Base-by-base conservation (phyloP, 2,888 invertebrate genomes). In the Agonopterix subpropinquella region DNA sequence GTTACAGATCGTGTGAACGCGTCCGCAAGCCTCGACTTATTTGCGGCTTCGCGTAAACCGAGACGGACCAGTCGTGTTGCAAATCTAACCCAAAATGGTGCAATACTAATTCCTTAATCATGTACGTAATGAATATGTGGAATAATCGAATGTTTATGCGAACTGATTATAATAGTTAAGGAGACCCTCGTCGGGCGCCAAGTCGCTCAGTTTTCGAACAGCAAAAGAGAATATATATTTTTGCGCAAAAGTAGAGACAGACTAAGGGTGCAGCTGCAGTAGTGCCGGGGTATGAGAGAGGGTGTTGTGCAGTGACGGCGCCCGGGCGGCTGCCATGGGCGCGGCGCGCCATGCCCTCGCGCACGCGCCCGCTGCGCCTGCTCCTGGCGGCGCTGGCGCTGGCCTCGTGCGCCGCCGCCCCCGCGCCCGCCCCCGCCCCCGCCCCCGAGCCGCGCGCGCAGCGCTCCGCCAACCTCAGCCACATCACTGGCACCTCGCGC, bases 391-490 rank as follows among this genome's bases (percentile, higher is more conserved):
- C 89, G 82, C 80, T 89, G 83, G 89, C 89, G 77, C 80, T 84
- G 63, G 80, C 86, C 59, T 70, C 82, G 68, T 82, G 83, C 79
- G 88, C 88, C 75, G 86, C 84, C 69, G 87, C 88, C 64, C 83
- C 86, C 64, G 80, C 85, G 62, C 82, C 84, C 69, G 87, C 88
- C 64, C 83, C 86, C 65, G 80, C 85, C 62, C 82, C 86, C 65
- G 80, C 85, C 62, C 82, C 85, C 62, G 90, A 82, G 77, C 78
- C 86, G 77, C 91, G 92, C 77, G 92, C 92, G 79, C 92, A 94
- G 84, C 92, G 95, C 74, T 93, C 93, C 72, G 93, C 95, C 68
- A 94, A 94, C 88, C 90, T 95, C 73, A 94, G 94, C 72, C 94
- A 94, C 86, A 92, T 94, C 77, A 93, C 93, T 65, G 94, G 95